Percentiles rank a stretch among this genome's conserved stretches.
phyloP scores from a whole-genome alignment of 2,888 invertebrate genomes.

The Caenorhabditis macrosperma region DNA sequence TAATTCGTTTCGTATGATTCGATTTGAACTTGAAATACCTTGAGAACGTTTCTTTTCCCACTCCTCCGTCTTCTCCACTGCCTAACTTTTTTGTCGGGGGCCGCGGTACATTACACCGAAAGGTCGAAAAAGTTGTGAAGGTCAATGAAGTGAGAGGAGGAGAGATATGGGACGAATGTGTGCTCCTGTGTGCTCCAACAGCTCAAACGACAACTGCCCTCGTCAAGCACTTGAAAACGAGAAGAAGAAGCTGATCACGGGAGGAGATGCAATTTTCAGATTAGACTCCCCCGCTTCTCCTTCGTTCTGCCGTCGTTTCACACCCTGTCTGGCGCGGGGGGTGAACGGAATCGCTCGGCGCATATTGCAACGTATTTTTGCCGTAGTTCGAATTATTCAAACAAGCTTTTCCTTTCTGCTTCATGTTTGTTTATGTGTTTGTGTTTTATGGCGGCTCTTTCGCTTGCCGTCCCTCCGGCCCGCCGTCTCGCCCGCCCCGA shows the following conservation, averaged over 20 bases:
- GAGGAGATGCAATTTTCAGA: background rate
- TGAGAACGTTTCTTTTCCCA: constrained; percentile 42
- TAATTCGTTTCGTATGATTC: constrained; percentile 49
- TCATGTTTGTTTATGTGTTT: constrained; percentile 58
- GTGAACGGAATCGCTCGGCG: too few species aligned
- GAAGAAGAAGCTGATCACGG: too few species aligned
- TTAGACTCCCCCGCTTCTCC: background rate
- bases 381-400: constrained; percentile 39
- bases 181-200: background rate
- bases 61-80: background rate
- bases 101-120: constrained; percentile 4
- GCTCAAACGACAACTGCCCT: background rate
- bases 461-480: constrained; percentile 1
- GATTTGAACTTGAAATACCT: constrained; percentile 54
- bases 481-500: constrained; percentile 18
- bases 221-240: background rate
- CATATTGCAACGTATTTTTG: constrained; percentile 5
- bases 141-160: background rate
- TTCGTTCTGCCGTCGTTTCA: background rate
- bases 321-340: background rate
- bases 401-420: constrained; percentile 33
- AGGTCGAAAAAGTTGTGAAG: constrained; percentile 30
- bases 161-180: background rate
- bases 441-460: constrained; percentile 49
- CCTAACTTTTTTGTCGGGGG: background rate